Conservation (phyloP, 2,797 vertebrate species). For the Erethizon dorsatum region DNA sequence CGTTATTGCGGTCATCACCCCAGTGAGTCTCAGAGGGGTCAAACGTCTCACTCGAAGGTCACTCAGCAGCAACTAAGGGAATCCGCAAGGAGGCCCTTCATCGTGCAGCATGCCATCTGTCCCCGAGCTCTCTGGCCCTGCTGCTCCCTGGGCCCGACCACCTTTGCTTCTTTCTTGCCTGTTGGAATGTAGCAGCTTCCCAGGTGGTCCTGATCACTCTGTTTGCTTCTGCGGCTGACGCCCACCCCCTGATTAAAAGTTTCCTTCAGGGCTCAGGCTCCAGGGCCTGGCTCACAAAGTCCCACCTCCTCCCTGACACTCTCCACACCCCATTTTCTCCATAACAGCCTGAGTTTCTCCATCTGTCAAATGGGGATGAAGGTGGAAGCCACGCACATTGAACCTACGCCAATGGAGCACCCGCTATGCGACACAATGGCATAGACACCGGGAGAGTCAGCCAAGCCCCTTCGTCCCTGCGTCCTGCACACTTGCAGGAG, state of each 20-base stretch:
- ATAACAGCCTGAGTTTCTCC: accelerated
- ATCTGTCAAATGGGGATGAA: background rate
- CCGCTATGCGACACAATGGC: too few species aligned
- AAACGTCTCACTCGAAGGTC: background rate
- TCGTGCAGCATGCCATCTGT: too few species aligned
- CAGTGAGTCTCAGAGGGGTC: background rate
- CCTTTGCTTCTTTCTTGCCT: background rate
- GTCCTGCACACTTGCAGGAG: background rate
- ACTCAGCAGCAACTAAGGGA: background rate
- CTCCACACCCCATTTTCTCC: background rate
- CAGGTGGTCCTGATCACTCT: background rate
- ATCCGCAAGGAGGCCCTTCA: background rate
- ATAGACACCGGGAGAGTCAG: background rate
- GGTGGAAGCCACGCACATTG: accelerated
- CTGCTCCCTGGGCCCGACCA: background rate
- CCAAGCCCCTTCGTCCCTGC: background rate
- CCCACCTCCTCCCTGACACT: background rate
- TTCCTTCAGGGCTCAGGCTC: background rate
- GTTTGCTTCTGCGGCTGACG: background rate
- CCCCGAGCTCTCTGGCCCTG: background rate
- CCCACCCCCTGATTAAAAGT: background rate
- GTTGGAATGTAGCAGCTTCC: background rate
- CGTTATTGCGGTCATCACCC: accelerated
- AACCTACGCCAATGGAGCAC: accelerated
- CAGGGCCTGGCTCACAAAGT: background rate